Evolutionary conservation across 2,113 vertebrate species (phyloP), one percentile per base, ranked within the genome.

Genomic region (Damaliscus lunatus): DNA sequence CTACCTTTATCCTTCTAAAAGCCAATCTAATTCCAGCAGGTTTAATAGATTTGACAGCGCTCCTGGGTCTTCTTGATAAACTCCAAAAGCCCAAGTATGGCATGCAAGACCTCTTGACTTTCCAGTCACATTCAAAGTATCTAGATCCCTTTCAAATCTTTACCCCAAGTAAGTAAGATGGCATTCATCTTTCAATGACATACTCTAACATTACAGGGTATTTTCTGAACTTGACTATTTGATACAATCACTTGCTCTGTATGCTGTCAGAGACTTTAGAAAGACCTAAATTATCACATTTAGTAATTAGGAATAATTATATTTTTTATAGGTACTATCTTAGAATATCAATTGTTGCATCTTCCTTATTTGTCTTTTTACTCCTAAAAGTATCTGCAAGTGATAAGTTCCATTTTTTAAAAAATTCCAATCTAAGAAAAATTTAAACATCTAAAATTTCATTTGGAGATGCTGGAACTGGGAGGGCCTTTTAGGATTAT

Each of bases 271-370:
- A 40, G 31, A 59, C 95, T 88, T 92, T 77, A 46, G 11, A 87
- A 2, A 96, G 17, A 55, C 12, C 59, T 89, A 87, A 88, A 88
- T 91, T n/a, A 95, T 55, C 89, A 82, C 67, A 77, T 11, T 78
- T 64, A 62, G 33, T 86, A 94, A 89, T 83, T 71, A 97, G 25
- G 9, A 93, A 96, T 90, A 91, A 96, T 88, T 86, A 71, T 12
- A 90, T 86, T 74, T 71, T 14, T 94, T 48, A 90, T 29, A 91
- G 48, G 29, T 43, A 55, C 16, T 64, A 77, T 43, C n/a, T 62
- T 85, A 94, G 94, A 95, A 27, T 96, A 96, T 83, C 55, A 91
- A 92, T 36, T 83, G 62, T 77, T 91, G 6, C 15, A 17, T 60
- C 36, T 89, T 71, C 83, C 33, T 92, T 74, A 90, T 36, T 77